phyloP scores from a whole-genome alignment of 2,888 invertebrate species.

The Atrina japonica region DNA sequence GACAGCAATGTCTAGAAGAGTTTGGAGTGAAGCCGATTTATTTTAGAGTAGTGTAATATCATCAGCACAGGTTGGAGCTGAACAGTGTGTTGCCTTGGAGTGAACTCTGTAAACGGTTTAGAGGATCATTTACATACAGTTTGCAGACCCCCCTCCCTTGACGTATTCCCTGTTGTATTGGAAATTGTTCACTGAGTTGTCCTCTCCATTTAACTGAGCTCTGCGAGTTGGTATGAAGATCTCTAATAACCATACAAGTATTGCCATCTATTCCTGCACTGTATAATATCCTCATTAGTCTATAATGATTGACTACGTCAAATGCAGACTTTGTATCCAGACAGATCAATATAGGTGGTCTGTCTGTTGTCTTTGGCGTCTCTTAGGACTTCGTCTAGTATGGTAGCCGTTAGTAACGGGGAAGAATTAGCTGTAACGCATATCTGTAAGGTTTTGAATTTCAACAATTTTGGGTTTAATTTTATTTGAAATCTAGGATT shows the following conservation, averaged over 20 bases:
- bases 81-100: no score
- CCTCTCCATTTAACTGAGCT: constrained; percentile 25
- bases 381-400: constrained; percentile 25
- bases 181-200: neutral
- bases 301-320: constrained; percentile 28
- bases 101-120: neutral
- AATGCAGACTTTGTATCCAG: constrained; percentile 36
- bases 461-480: neutral
- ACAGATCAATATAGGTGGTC: neutral
- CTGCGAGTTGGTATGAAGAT: constrained; percentile 8
- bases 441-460: constrained; percentile 27
- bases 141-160: constrained; percentile 20
- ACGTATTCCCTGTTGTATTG: constrained; percentile 13
- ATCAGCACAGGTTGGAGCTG: no score
- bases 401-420: constrained; percentile 17
- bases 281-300: constrained; percentile 29
- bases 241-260: constrained; percentile 5
- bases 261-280: constrained; percentile 7
- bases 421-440: constrained; percentile 24
- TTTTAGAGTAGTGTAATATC: no score
- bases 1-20: no score
- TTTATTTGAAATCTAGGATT: neutral
- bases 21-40: no score
- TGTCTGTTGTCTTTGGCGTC: constrained; percentile 5
- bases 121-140: constrained; percentile 18